Evolutionary conservation across 2,888 invertebrate species (phyloP).

Genomic region (Adela reaumurella): DNA sequence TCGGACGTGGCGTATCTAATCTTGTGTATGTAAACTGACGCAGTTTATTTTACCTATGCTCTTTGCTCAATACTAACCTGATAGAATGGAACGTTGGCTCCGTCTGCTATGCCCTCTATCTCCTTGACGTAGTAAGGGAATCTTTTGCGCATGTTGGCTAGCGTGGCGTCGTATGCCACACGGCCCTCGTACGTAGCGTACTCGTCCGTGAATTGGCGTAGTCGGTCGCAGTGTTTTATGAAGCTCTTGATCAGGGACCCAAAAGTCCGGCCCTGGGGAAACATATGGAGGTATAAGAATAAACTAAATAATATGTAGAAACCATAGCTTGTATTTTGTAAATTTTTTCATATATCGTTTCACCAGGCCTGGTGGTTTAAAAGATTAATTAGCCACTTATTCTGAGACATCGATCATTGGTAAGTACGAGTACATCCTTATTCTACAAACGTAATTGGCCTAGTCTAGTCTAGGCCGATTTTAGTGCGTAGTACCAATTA

Average conservation of each 20-base stretch:
- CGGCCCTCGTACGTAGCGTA: slow-evolving; percentile 70
- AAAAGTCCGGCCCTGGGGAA: slow-evolving; percentile 77
- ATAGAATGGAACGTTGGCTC: slow-evolving; percentile 76
- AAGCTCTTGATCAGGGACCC: slow-evolving; percentile 69
- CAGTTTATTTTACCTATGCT: no score
- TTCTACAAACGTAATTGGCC: no score
- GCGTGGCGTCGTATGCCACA: slow-evolving; percentile 69
- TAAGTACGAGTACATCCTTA: no score
- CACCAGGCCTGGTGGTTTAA: no score
- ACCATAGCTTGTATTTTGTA: no score
- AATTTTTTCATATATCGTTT: no score
- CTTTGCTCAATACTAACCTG: slow-evolving; percentile 63
- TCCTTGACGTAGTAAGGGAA: slow-evolving; percentile 83
- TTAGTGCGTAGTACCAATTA: no score
- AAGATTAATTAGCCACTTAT: no score
- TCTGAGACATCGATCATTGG: no score
- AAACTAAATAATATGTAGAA: no score
- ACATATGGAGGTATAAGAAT: no score
- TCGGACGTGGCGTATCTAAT: slow-evolving; percentile 67
- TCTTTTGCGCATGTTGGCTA: slow-evolving; percentile 62
- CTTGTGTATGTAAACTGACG: slow-evolving; percentile 61
- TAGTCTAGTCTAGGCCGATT: no score
- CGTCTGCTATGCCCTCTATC: slow-evolving; percentile 81
- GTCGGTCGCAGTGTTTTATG: slow-evolving; percentile 58
- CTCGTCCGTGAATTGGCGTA: slow-evolving; percentile 65